Evolutionary conservation across 2,113 vertebrate species (phyloP).

Genomic region (Saccopteryx leptura): DNA sequence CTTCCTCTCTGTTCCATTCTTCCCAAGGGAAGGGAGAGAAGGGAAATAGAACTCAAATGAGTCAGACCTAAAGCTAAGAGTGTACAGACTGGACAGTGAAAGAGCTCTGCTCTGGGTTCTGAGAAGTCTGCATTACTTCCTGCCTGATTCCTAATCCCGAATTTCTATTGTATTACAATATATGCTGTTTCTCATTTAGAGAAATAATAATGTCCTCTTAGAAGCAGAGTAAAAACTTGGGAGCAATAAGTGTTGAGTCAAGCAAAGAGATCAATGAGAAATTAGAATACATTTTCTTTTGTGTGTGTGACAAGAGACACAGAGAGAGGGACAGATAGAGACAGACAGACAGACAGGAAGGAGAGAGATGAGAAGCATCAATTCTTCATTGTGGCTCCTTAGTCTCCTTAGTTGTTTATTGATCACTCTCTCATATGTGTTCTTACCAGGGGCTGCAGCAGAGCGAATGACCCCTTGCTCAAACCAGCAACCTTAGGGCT

Average conservation of each 20-base stretch:
- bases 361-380: no score
- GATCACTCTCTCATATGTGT: no score
- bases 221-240: neutral
- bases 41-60: neutral
- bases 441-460: no score
- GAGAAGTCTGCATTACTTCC: neutral
- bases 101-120: neutral
- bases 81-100: neutral
- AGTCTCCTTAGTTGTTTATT: no score
- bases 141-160: neutral
- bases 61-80: neutral
- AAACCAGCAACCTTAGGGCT: no score
- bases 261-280: slow-evolving; percentile 25
- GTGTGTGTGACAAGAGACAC: no score
- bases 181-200: neutral
- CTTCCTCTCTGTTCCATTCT: neutral
- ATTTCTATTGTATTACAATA: neutral
- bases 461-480: no score
- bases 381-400: no score
- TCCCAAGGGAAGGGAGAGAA: neutral
- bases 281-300: neutral
- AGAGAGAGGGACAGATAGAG: no score
- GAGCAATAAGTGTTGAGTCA: neutral
- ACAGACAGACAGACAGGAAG: no score
- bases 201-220: neutral